These are phyloP conservation scores for Ectropis grisescens DNA, from an alignment of 1,140 invertebrate species.

Conservation along the genomic window DNA sequence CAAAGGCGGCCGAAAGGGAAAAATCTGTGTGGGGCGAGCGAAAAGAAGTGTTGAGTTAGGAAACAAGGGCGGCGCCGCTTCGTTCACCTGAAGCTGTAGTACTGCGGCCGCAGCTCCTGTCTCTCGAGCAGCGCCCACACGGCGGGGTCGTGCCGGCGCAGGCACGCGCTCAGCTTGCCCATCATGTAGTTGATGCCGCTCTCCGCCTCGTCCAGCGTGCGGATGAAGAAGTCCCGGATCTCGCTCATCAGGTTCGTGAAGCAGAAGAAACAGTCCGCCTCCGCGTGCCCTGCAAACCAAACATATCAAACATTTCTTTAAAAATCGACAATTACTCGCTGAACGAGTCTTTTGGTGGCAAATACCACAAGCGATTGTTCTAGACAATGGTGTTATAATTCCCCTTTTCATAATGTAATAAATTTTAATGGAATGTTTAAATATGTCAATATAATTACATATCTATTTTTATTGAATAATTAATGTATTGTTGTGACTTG, in stretches of 20 bases:
- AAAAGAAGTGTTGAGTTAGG: too few species aligned
- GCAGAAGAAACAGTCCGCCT: slow-evolving; percentile 98
- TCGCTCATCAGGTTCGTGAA: slow-evolving; percentile 98
- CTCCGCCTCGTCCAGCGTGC: slow-evolving; percentile 93
- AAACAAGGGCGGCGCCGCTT: too few species aligned
- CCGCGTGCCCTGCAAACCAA: slow-evolving; percentile 85
- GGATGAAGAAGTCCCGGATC: slow-evolving; percentile 98
- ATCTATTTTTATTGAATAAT: too few species aligned
- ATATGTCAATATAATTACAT: too few species aligned
- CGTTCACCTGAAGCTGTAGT: slow-evolving; percentile 95
- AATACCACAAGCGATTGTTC: too few species aligned
- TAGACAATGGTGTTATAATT: too few species aligned
- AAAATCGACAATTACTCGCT: neutral
- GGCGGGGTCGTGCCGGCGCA: slow-evolving; percentile 83
- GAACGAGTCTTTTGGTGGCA: too few species aligned
- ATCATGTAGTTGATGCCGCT: slow-evolving; percentile 91
- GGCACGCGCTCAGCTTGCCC: slow-evolving; percentile 79
- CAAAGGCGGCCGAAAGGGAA: too few species aligned
- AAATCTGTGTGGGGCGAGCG: too few species aligned
- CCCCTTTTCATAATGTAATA: neutral
- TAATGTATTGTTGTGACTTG: too few species aligned
- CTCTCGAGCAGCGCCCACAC: slow-evolving; percentile 83
- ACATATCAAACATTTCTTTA: neutral
- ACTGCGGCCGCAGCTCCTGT: slow-evolving; percentile 93
- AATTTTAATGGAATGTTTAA: neutral